phyloP scores from a whole-genome alignment of 2,888 invertebrate genomes.

The Microdon myrmicae region DNA sequence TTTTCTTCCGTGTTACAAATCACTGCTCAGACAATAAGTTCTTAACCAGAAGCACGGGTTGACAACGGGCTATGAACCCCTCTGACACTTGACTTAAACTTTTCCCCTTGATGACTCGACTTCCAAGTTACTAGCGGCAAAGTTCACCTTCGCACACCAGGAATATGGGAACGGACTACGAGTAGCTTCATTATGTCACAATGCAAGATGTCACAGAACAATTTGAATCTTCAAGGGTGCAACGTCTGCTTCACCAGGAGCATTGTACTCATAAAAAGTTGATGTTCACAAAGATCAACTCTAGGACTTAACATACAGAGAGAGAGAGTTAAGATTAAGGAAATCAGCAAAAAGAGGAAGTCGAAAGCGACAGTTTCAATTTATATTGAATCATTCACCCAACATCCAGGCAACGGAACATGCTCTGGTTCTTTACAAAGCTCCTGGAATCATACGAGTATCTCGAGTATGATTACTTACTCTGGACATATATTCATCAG shows the following conservation, averaged over 20 bases:
- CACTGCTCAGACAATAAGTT: too few relatives aligned
- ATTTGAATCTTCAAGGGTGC: constrained; percentile 39
- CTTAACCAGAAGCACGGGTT: too few relatives aligned
- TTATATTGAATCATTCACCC: constrained; percentile 42
- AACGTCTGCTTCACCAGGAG: constrained; percentile 23
- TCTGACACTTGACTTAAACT: constrained; percentile 1
- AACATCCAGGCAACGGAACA: constrained; percentile 37
- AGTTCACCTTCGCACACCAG: neutral
- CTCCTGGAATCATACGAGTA: too few relatives aligned
- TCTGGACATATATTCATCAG: too few relatives aligned
- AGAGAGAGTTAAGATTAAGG: constrained; percentile 29
- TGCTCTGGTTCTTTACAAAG: constrained; percentile 26
- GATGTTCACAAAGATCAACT: too few relatives aligned
- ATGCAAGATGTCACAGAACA: constrained; percentile 16
- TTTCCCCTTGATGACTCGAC: too few relatives aligned
- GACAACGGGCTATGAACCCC: neutral
- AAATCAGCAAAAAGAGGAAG: constrained; percentile 28
- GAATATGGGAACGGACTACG: constrained; percentile 24
- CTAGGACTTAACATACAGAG: too few relatives aligned
- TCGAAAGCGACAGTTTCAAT: constrained; percentile 45
- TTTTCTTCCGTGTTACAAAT: too few relatives aligned
- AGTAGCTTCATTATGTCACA: constrained; percentile 17
- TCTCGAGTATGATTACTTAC: too few relatives aligned
- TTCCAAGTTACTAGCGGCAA: too few relatives aligned
- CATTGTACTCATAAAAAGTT: constrained; percentile 37